Percentiles rank a stretch among this genome's conserved stretches.
Conservation (phyloP, 2,888 invertebrate species). For the Drosophila neonasuta region DNA sequence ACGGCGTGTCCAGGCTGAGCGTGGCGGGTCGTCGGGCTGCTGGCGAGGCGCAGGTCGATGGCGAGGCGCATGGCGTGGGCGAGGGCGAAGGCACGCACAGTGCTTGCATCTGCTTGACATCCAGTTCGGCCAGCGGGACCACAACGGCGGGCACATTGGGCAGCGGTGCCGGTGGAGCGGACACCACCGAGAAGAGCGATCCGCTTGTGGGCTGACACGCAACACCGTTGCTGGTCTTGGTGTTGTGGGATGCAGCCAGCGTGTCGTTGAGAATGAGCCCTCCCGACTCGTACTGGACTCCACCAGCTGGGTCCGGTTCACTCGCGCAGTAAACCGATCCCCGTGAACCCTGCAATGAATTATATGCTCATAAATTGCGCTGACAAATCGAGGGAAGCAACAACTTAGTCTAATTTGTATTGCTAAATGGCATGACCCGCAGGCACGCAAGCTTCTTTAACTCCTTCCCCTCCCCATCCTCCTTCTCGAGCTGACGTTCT, state of each 20-base stretch:
- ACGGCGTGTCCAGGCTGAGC: constrained; percentile 82
- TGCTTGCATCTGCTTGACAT: constrained; percentile 78
- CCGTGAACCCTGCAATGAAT: constrained; percentile 80
- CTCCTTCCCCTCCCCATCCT: neutral
- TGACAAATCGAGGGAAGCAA: constrained; percentile 61
- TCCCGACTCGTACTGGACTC: constrained; percentile 83
- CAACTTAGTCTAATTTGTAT: constrained; percentile 59
- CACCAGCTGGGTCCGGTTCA: constrained; percentile 83
- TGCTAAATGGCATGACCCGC: constrained; percentile 45
- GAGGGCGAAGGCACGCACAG: constrained; percentile 60
- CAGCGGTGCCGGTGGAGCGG: constrained; percentile 84
- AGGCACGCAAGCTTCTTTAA: constrained; percentile 49
- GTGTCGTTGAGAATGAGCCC: constrained; percentile 79
- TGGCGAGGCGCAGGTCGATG: constrained; percentile 60
- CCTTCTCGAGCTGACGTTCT: neutral
- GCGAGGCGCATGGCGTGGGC: constrained; percentile 34
- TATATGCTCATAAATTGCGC: constrained; percentile 22
- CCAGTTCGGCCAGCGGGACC: constrained; percentile 82
- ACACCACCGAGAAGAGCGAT: constrained; percentile 87
- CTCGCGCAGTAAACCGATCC: constrained; percentile 83
- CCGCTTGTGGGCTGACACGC: constrained; percentile 82
- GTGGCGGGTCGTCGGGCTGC: constrained; percentile 83
- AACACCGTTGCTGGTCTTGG: constrained; percentile 68
- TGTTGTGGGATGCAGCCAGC: constrained; percentile 43
- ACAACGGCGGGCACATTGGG: constrained; percentile 71